Base-by-base conservation (phyloP, 2,113 vertebrate genomes). In the Illadopsis cleaveri region DNA sequence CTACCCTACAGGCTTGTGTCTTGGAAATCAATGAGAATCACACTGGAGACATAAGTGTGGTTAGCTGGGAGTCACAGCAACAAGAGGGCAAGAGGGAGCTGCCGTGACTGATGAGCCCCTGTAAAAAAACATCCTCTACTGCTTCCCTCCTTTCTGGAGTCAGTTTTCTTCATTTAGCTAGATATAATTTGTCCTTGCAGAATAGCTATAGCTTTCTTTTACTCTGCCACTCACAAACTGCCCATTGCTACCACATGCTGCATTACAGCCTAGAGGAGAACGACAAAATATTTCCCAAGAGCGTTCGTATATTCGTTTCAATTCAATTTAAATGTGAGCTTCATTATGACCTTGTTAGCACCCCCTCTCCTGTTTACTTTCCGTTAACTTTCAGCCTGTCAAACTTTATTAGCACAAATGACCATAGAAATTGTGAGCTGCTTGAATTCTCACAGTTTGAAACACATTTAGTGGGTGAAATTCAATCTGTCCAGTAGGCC, bases 321-420 rank as follows among this genome's bases (percentile, higher is more conserved):
- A 95, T 94, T 94, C 69, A 85, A 94, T 96, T 93, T 94, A 96
- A 97, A 95, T 95, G 90, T 58, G 93, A 96, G 88, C 94, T 95
- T 95, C 91, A 91, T 96, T 95, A 96, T 64, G 95, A 95, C 95
- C 94, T 93, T 95, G 94, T 96, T 96, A 96, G 92, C 94, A 95
- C 87, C 68, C 89, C 25, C 37, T 82, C 94, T 96, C 93, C 91
- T 90, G 90, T 96, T 96, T 95, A 95, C 68, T 96, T 96, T 92
- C 93, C 91, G 94, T 96, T 97, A 95, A 73, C 93, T 94, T 93
- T 90, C 82, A 92, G 79, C 45, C 93, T 96, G 94, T 93, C 96
- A 96, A 93, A 94, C 88, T 90, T 93, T 50, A 95, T 94, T 94
- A 96, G 85, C 93, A 88, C 90, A 93, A 91, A 96, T 94, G 94